Base-by-base conservation (phyloP, 2,797 vertebrate species). In the Echiichthys vipera region DNA sequence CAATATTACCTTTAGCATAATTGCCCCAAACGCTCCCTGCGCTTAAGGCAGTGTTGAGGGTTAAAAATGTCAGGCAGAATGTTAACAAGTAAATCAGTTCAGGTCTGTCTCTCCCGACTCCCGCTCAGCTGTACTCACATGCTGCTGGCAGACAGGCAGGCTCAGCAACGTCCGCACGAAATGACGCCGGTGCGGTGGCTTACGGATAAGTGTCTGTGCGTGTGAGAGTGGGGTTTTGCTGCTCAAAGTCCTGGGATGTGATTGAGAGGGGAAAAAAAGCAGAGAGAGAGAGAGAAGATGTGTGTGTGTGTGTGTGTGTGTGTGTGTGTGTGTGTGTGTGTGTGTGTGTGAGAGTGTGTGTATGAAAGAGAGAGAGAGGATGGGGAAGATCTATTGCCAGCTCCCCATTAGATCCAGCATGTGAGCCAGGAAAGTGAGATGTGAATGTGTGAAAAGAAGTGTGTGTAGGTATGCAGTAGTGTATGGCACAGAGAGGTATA, bases 81-180 rank as follows among this genome's bases (percentile, higher is more conserved):
- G 49, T 61, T 49, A 71, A 45, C 61, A 71, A 66, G 51, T 63
- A 27, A 77, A 81, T 69, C 50, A 36, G 24, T 51, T 76, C 42
- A 56, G 45, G 56, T 75, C 66, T 10, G 40, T 68, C 42, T 57
- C 43, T 46, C 32, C 32, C 54, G 73, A 63, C 49, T 79, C 56
- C 25, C 47, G 36, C 67, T 85, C 70, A 65, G 85, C 80, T 83
- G 82, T 90, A 93, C 92, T 93, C 87, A 93, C 91, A 84, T 77
- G 81, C 85, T 77, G 72, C 77, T 62, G 75, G 68, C 65, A 74
- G 76, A 62, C 53, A 29, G 51, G 67, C 69, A 72, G 77, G 55
- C 72, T 79, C 80, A 59, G 22, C 80, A 65, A n/a, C 45, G 84
- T 87, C 89, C 67, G 2, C 47, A 12, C 62, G 64, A 71, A 70